These are phyloP conservation scores for Podotricha telesiphe DNA, from an alignment of 2,888 invertebrate genomes.

Conservation along the genomic window DNA sequence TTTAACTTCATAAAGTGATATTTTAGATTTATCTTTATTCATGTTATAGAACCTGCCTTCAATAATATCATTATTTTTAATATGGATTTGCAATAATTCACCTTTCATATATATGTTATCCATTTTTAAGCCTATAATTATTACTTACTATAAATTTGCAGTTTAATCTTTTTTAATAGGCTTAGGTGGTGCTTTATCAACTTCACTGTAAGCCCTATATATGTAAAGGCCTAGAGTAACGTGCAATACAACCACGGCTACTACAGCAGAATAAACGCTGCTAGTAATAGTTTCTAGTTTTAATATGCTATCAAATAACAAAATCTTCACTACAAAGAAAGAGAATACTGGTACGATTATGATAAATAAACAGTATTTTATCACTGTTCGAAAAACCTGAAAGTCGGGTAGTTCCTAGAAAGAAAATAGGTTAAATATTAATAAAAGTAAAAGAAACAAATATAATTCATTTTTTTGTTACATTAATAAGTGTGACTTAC, in stretches of 20 bases:
- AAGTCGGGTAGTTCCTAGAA: constrained; percentile 87
- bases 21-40: constrained; percentile 73
- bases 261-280: constrained; percentile 91
- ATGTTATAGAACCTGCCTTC: constrained; percentile 77
- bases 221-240: constrained; percentile 90
- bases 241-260: constrained; percentile 89
- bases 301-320: constrained; percentile 88
- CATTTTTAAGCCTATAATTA: constrained; percentile 58
- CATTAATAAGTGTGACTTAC: constrained; percentile 60
- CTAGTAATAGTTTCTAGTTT: constrained; percentile 83
- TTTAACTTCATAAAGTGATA: constrained; percentile 74
- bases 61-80: constrained; percentile 70
- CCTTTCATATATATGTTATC: constrained; percentile 77
- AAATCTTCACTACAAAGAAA: constrained; percentile 88
- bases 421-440: constrained; percentile 41
- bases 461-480: background rate
- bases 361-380: constrained; percentile 90
- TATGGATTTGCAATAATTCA: constrained; percentile 75
- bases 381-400: constrained; percentile 89
- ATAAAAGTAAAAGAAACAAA: background rate
- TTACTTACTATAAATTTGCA: constrained; percentile 25
- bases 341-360: constrained; percentile 89
- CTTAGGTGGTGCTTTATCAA: constrained; percentile 66
- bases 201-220: constrained; percentile 88
- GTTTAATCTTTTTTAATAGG: constrained; percentile 73